These are phyloP conservation scores for Cosmopolites sordidus DNA, from an alignment of 2,888 invertebrate genomes.

Conservation along the genomic window DNA sequence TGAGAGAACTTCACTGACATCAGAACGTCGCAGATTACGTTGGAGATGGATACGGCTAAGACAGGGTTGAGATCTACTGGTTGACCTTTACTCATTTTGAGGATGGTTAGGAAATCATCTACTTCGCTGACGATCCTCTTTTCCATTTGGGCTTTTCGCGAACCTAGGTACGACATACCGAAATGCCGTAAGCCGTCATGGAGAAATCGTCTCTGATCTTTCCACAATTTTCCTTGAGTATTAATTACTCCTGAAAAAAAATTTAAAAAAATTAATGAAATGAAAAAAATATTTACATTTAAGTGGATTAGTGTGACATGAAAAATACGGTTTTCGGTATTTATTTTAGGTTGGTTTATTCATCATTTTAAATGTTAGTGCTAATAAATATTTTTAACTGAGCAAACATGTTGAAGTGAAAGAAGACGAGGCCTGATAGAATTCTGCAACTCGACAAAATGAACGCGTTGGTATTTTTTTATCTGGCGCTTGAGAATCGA, in stretches of 20 bases:
- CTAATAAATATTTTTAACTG: no score
- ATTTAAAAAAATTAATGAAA: not conserved
- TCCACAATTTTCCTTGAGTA: constrained; percentile 85
- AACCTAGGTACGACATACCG: constrained; percentile 83
- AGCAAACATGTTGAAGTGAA: no score
- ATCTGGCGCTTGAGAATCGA: constrained; percentile 10
- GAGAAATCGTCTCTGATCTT: constrained; percentile 81
- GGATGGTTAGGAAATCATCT: constrained; percentile 63
- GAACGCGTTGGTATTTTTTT: constrained; percentile 5
- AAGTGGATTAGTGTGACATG: no score
- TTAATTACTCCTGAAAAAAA: constrained; percentile 75
- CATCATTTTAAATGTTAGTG: no score
- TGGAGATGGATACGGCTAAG: constrained; percentile 78
- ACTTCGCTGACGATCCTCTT: constrained; percentile 80
- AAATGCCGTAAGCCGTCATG: constrained; percentile 81
- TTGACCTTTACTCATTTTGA: constrained; percentile 61
- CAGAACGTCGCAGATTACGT: constrained; percentile 85
- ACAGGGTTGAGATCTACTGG: constrained; percentile 71
- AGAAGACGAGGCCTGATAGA: no score
- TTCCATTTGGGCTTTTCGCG: constrained; percentile 78
- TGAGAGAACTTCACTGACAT: constrained; percentile 83
- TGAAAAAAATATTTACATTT: no score
- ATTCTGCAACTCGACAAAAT: not conserved
- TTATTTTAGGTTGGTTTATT: no score
- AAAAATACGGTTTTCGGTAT: no score